These are phyloP conservation scores for Thripadectes ignobilis DNA, from an alignment of 2,797 vertebrate genomes.

Conservation along the genomic window DNA sequence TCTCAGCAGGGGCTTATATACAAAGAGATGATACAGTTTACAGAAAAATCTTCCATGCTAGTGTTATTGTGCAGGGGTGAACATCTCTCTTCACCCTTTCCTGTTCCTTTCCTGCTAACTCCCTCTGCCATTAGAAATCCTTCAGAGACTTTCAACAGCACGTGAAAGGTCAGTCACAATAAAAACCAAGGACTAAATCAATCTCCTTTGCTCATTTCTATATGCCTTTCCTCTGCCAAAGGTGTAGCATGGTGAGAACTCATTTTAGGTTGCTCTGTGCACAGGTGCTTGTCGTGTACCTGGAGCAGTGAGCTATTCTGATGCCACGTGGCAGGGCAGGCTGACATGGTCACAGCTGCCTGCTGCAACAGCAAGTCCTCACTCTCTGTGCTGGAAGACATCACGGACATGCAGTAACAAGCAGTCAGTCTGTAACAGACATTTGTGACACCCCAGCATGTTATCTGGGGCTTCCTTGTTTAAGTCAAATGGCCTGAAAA, in stretches of 20 bases:
- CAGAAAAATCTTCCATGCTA: background rate
- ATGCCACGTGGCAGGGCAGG: fast-evolving
- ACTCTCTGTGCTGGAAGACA: fast-evolving
- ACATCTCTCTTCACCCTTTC: background rate
- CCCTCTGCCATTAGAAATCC: background rate
- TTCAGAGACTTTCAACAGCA: background rate
- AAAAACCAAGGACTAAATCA: background rate
- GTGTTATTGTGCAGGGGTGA: background rate
- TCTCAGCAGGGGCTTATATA: background rate
- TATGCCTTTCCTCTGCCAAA: background rate
- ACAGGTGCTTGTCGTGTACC: fast-evolving
- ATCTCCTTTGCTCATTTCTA: background rate
- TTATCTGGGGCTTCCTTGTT: background rate
- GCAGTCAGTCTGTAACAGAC: background rate
- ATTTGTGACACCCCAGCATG: background rate
- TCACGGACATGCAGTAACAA: background rate
- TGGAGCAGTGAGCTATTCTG: too few species aligned
- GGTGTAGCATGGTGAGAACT: background rate
- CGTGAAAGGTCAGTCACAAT: background rate
- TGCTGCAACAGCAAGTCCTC: background rate
- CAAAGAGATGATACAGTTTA: background rate
- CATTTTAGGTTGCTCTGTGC: fast-evolving
- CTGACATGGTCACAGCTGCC: background rate
- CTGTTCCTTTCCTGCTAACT: background rate
- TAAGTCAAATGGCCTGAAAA: background rate